Evolutionary conservation across 2,797 vertebrate species (phyloP).

Genomic region (Heterohyrax brucei): DNA sequence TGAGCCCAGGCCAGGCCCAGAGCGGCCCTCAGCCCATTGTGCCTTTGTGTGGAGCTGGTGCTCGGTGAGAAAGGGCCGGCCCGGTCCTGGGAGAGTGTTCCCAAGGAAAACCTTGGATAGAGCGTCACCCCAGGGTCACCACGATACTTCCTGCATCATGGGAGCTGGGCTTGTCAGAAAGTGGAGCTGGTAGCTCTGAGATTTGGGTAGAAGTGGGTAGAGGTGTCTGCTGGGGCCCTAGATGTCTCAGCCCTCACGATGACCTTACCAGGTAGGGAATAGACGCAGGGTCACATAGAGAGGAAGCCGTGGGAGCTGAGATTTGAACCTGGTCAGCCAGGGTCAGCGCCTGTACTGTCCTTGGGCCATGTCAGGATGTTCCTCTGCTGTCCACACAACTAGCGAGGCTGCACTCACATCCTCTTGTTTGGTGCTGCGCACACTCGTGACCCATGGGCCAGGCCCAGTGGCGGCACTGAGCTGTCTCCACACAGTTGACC

Average conservation of each 20-base stretch:
- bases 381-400: background rate
- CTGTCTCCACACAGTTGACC: background rate
- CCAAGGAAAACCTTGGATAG: slow-evolving; percentile 64
- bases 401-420: too few relatives aligned
- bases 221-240: background rate
- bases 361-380: background rate
- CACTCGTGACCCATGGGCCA: too few relatives aligned
- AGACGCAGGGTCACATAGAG: background rate
- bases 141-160: accelerated
- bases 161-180: background rate
- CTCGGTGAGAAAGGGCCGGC: slow-evolving; percentile 87
- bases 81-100: slow-evolving; percentile 88
- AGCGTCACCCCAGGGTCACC: slow-evolving; percentile 86
- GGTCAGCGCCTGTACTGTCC: background rate
- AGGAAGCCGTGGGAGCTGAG: background rate
- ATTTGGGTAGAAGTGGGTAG: background rate
- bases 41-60: slow-evolving; percentile 87
- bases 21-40: slow-evolving; percentile 90
- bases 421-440: background rate
- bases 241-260: background rate
- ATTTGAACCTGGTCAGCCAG: background rate
- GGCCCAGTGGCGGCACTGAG: too few relatives aligned
- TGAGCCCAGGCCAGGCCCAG: slow-evolving; percentile 89
- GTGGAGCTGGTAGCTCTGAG: background rate
- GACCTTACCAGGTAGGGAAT: background rate